Conservation (phyloP, 1,140 invertebrate genomes). For the Pissodes strobi region DNA sequence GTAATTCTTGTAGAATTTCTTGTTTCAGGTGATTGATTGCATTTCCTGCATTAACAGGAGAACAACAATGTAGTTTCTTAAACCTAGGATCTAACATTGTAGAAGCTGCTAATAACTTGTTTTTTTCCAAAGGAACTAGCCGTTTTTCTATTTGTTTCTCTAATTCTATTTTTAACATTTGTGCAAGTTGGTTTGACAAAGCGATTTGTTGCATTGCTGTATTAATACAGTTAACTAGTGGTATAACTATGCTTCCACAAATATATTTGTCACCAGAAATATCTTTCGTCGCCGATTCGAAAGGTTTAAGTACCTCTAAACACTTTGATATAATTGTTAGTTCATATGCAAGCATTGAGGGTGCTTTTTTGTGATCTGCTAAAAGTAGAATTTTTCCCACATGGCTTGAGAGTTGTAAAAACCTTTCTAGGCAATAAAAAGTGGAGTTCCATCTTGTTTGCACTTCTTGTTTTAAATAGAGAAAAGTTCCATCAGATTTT, state of each 20-base stretch:
- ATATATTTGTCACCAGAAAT: conserved; percentile 9
- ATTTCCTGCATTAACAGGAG: neutral
- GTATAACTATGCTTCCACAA: conserved; percentile 11
- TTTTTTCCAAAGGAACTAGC: conserved; percentile 1
- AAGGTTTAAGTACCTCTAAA: conserved; percentile 2
- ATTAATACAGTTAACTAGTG: conserved; percentile 9
- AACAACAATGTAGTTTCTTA: conserved; percentile 24
- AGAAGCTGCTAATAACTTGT: conserved; percentile 3
- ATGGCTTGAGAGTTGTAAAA: neutral
- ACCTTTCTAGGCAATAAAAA: neutral
- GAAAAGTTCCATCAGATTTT: conserved; percentile 1
- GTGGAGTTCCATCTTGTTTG: too few relatives aligned
- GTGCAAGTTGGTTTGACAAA: neutral
- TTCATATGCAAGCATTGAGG: conserved; percentile 4
- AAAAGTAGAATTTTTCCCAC: conserved; percentile 1
- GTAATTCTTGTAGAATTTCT: neutral
- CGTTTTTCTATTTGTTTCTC: conserved; percentile 7
- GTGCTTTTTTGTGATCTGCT: conserved; percentile 2
- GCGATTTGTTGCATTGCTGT: neutral
- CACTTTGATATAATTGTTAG: neutral
- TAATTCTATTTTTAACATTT: neutral
- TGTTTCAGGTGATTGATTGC: conserved; percentile 2
- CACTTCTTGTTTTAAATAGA: neutral
- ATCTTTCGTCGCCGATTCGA: conserved; percentile 4
- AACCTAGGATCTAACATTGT: conserved; percentile 25